Evolutionary conservation across 2,113 vertebrate species (phyloP).

Genomic region (Gymnarchus niloticus): DNA sequence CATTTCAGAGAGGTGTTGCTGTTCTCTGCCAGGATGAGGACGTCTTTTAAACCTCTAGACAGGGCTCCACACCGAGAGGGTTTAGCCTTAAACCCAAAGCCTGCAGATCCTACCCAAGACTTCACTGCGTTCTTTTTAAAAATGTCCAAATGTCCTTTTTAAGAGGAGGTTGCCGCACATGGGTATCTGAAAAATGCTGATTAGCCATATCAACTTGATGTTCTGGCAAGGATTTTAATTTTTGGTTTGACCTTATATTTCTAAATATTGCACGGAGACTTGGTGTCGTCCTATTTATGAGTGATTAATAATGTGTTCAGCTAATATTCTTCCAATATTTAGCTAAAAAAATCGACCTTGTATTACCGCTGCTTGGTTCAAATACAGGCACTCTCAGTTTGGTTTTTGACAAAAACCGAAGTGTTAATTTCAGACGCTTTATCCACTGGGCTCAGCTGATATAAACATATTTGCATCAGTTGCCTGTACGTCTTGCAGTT

Average conservation of each 20-base stretch:
- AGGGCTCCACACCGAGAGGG: slow-evolving; percentile 55
- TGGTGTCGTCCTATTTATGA: background rate
- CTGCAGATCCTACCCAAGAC: background rate
- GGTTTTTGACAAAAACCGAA: background rate
- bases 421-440: background rate
- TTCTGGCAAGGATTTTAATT: background rate
- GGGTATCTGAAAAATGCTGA: slow-evolving; percentile 23
- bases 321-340: slow-evolving; percentile 46
- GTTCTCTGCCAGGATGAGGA: slow-evolving; percentile 50
- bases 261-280: background rate
- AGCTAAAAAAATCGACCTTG: slow-evolving; percentile 42
- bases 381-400: background rate
- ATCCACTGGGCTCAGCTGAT: background rate
- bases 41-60: slow-evolving; percentile 57
- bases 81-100: slow-evolving; percentile 61
- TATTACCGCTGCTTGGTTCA: background rate
- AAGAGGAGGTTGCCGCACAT: background rate
- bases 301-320: slow-evolving; percentile 29
- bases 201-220: slow-evolving; percentile 26
- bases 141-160: no score
- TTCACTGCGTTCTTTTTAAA: background rate
- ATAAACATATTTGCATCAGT: background rate
- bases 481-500: background rate
- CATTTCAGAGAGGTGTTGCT: slow-evolving; percentile 53
- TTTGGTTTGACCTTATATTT: background rate